Conservation (phyloP, 2,113 vertebrate genomes). For the Canis aureus region DNA sequence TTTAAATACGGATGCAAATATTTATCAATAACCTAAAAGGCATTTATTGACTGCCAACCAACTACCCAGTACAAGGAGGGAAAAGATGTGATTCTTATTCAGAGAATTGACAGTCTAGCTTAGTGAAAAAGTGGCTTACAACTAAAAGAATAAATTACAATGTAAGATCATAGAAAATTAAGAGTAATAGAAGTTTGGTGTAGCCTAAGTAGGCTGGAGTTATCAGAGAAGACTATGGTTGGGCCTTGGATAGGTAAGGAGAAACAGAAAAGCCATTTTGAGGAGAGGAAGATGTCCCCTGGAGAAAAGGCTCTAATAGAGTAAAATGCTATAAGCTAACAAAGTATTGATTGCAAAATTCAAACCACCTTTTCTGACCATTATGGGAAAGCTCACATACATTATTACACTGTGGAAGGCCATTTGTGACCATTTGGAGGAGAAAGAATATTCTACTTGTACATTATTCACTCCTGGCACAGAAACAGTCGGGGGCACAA, state of each 20-base stretch:
- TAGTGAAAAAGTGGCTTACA: background rate
- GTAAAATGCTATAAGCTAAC: slow-evolving; percentile 60
- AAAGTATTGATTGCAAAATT: slow-evolving; percentile 63
- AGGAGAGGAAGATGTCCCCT: background rate
- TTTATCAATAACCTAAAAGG: background rate
- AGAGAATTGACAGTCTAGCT: background rate
- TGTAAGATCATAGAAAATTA: background rate
- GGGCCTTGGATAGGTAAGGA: background rate
- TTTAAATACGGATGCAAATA: background rate
- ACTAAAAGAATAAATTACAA: slow-evolving; percentile 8
- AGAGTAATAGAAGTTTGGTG: background rate
- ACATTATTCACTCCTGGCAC: slow-evolving; percentile 58
- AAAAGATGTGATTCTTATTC: background rate
- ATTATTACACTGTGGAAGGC: slow-evolving; percentile 59
- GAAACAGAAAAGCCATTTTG: slow-evolving; percentile 35
- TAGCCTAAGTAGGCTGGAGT: background rate
- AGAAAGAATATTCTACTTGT: slow-evolving; percentile 54
- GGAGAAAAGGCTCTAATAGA: slow-evolving; percentile 36
- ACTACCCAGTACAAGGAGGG: background rate
- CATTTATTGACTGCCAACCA: background rate
- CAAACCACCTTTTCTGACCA: slow-evolving; percentile 62
- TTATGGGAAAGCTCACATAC: slow-evolving; percentile 54
- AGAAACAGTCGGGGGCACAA: background rate
- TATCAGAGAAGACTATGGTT: slow-evolving; percentile 23
- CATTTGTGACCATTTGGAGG: slow-evolving; percentile 61